Evolutionary conservation across 2,888 invertebrate genomes (phyloP).

Genomic region (Ptilodon capucinus): DNA sequence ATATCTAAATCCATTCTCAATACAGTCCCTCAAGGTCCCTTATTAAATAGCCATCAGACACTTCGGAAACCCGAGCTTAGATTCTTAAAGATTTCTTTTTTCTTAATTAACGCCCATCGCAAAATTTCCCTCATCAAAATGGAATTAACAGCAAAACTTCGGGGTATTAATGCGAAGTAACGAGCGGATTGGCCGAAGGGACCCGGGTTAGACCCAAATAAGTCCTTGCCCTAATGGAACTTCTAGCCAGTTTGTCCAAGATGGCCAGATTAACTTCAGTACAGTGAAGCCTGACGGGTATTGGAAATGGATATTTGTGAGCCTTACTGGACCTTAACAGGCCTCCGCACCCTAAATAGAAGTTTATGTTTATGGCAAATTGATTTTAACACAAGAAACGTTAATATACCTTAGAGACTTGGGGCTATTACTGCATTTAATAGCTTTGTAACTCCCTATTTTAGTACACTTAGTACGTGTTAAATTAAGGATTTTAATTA

Average conservation of each 20-base stretch:
- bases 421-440: not conserved
- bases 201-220: slow-evolving; percentile 55
- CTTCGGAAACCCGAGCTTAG: slow-evolving; percentile 10
- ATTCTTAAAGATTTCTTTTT: slow-evolving; percentile 34
- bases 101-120: slow-evolving; percentile 56
- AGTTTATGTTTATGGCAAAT: slow-evolving; percentile 27
- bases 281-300: slow-evolving; percentile 15
- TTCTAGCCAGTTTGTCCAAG: slow-evolving; percentile 59
- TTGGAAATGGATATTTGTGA: slow-evolving; percentile 19
- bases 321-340: slow-evolving; percentile 20
- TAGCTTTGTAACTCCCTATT: not conserved
- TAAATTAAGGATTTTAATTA: not conserved
- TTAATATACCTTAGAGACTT: not conserved
- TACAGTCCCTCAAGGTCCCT: not conserved
- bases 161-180: slow-evolving; percentile 73
- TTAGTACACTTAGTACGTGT: not conserved
- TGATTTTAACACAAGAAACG: slow-evolving; percentile 12
- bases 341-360: slow-evolving; percentile 17
- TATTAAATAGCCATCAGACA: slow-evolving; percentile 1
- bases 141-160: slow-evolving; percentile 65
- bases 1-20: not conserved
- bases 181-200: slow-evolving; percentile 66
- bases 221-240: slow-evolving; percentile 54
- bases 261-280: slow-evolving; percentile 52
- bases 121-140: slow-evolving; percentile 64